A percentile compares a stretch with the other conserved stretches of the same genome.
Evolutionary conservation across 2,888 invertebrate species (phyloP).

Genomic region (Mesorhabditis spiculigera): DNA sequence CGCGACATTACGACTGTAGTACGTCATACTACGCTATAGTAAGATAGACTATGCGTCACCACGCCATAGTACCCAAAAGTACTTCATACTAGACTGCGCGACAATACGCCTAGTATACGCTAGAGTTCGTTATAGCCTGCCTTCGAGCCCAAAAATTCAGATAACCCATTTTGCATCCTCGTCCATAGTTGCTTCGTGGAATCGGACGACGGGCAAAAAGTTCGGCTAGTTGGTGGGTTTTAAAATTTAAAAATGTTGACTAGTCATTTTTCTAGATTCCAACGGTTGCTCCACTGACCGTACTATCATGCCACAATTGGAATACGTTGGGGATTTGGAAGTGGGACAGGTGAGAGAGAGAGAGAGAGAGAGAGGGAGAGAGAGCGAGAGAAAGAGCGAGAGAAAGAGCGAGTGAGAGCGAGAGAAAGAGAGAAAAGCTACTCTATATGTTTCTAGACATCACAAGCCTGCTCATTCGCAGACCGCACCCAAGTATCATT

Average conservation of each 20-base stretch:
- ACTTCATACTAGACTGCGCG: too few species aligned
- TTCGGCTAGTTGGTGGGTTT: background rate
- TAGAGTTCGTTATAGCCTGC: too few species aligned
- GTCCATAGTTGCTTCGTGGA: slow-evolving; percentile 6
- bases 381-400: too few species aligned
- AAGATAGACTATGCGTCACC: too few species aligned
- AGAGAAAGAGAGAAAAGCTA: too few species aligned
- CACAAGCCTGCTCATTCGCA: background rate
- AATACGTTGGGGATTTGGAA: background rate
- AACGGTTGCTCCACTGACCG: background rate
- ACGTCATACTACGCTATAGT: too few species aligned
- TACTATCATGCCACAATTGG: background rate
- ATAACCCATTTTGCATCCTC: background rate
- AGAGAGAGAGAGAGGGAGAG: too few species aligned
- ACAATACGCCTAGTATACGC: too few species aligned
- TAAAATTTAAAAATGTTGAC: too few species aligned
- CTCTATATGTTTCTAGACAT: background rate
- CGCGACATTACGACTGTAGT: too few species aligned
- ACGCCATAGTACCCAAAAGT: too few species aligned
- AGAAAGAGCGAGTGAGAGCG: too few species aligned
- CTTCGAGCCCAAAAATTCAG: background rate
- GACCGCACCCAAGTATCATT: background rate
- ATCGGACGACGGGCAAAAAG: slow-evolving; percentile 1
- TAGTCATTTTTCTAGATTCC: background rate
- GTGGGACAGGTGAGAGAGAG: background rate